These are phyloP conservation scores for Crocodylus rhombifer DNA, from an alignment of 2,797 vertebrate species.

Conservation along the genomic window DNA sequence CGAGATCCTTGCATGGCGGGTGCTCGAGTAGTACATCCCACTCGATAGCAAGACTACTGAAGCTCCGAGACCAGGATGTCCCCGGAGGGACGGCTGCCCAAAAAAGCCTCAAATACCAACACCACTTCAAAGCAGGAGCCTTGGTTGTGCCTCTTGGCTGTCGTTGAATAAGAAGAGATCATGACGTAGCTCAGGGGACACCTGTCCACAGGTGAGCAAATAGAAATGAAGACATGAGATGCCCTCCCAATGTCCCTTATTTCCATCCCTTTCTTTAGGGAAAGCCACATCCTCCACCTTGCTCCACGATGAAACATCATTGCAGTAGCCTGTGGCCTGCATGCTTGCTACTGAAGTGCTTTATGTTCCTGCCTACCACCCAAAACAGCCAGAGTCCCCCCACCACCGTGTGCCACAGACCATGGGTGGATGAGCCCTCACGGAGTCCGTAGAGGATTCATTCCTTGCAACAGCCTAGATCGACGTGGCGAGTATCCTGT, in stretches of 20 bases:
- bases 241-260: neutral
- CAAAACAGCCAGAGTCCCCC: neutral
- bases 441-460: neutral
- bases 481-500: neutral
- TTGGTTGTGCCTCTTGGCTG: neutral
- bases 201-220: neutral
- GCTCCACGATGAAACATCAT: neutral
- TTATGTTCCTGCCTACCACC: neutral
- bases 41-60: neutral
- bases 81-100: neutral
- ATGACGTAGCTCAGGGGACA: neutral
- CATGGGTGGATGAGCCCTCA: neutral
- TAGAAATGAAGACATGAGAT: neutral
- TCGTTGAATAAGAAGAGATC: neutral
- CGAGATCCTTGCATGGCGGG: neutral
- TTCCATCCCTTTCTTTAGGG: fast-evolving
- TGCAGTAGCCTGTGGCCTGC: neutral
- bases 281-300: neutral
- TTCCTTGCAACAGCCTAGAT: neutral
- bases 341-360: neutral
- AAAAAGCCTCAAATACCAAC: neutral
- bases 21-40: neutral
- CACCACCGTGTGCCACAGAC: neutral
- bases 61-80: neutral
- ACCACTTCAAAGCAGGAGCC: neutral